Evolutionary conservation across 2,113 vertebrate genomes (phyloP).

Genomic region (Percopsis transmontana): DNA sequence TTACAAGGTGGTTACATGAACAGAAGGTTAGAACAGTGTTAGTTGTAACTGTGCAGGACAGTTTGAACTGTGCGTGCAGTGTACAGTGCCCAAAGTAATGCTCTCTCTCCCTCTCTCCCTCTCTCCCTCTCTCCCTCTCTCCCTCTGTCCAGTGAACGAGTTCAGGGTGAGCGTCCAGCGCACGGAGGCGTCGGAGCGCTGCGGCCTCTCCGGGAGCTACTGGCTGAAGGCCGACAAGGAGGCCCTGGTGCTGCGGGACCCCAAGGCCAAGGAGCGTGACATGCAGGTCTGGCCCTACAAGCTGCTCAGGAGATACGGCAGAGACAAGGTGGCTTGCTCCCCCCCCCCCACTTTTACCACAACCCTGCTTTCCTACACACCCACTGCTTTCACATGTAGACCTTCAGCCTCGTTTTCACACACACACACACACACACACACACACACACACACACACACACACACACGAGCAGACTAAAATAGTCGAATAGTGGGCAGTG

Average conservation of each 20-base stretch:
- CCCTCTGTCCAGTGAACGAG: conserved; percentile 76
- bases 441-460: background rate
- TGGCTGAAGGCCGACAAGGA: conserved; percentile 86
- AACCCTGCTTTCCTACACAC: too few species aligned
- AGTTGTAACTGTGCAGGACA: too few species aligned
- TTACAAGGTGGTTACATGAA: too few species aligned
- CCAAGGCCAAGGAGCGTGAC: conserved; percentile 71
- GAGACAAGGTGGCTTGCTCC: conserved; percentile 86
- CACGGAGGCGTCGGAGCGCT: conserved; percentile 91
- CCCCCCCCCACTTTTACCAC: conserved; percentile 1
- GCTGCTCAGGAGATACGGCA: conserved; percentile 91
- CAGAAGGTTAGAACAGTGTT: too few species aligned
- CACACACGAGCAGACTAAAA: too few species aligned
- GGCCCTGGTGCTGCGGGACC: conserved; percentile 83
- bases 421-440: background rate
- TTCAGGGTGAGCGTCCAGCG: conserved; percentile 92
- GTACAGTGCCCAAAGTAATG: background rate
- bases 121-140: background rate
- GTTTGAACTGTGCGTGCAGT: too few species aligned
- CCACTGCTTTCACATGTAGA: too few species aligned
- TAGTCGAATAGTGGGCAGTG: too few species aligned
- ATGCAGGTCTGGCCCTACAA: conserved; percentile 92
- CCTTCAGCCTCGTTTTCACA: too few species aligned
- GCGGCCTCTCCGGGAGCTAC: conserved; percentile 83
- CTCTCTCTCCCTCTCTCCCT: background rate